These are phyloP conservation scores for Halichoeres trimaculatus DNA, from an alignment of 2,113 vertebrate species.

Conservation along the genomic window DNA sequence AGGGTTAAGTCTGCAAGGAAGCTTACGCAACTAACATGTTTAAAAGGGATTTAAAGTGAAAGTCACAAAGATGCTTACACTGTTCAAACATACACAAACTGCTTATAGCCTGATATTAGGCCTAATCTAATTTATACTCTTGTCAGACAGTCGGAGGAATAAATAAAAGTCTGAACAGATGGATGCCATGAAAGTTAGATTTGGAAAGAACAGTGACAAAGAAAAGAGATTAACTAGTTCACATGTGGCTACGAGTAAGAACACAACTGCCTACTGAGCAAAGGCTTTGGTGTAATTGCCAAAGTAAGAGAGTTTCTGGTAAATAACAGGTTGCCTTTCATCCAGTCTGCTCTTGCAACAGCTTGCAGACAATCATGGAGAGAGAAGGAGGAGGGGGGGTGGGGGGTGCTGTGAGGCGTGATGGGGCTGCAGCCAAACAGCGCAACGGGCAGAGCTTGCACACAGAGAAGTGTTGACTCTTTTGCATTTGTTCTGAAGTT, in stretches of 20 bases:
- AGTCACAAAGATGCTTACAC: background rate
- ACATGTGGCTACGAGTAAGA: slow-evolving; percentile 60
- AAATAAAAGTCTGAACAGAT: slow-evolving; percentile 17
- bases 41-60: slow-evolving; percentile 45
- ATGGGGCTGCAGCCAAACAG: slow-evolving; percentile 72
- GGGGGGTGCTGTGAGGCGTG: slow-evolving; percentile 54
- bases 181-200: slow-evolving; percentile 50
- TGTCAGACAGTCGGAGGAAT: slow-evolving; percentile 16
- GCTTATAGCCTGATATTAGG: background rate
- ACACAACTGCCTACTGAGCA: slow-evolving; percentile 51
- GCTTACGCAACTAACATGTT: slow-evolving; percentile 30
- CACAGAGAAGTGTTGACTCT: slow-evolving; percentile 56
- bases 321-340: slow-evolving; percentile 78
- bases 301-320: slow-evolving; percentile 65
- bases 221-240: slow-evolving; percentile 49
- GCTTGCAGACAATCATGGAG: slow-evolving; percentile 73
- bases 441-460: slow-evolving; percentile 60
- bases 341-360: slow-evolving; percentile 73
- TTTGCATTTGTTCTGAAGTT: slow-evolving; percentile 75
- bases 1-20: slow-evolving; percentile 22
- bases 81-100: background rate
- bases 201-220: slow-evolving; percentile 41
- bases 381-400: slow-evolving; percentile 25
- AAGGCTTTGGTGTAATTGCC: slow-evolving; percentile 67
- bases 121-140: slow-evolving; percentile 17